phyloP scores from a whole-genome alignment of 2,888 invertebrate species.

The Dynastes grantii region DNA sequence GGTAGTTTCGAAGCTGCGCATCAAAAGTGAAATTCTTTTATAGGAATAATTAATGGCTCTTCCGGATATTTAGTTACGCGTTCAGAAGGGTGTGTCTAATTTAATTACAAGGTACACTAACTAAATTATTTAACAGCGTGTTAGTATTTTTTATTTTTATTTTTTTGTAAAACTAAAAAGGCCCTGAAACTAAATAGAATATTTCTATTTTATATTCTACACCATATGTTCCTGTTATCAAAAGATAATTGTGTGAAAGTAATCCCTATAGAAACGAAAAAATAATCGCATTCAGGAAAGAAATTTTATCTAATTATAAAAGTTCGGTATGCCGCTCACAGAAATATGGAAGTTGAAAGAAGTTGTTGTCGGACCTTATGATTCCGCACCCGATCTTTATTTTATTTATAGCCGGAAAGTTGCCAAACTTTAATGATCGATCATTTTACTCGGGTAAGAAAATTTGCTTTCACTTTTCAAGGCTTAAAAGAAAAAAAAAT shows the following conservation, averaged over 20 bases:
- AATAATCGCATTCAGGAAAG: too few species aligned
- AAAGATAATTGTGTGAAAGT: background rate
- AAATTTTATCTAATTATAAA: conserved; percentile 14
- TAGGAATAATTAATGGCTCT: background rate
- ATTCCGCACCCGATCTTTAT: background rate
- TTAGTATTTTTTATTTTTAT: background rate
- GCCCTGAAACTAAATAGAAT: too few species aligned
- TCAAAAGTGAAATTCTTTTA: background rate
- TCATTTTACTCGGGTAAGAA: conserved; percentile 17
- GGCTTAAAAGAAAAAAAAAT: conserved; percentile 17
- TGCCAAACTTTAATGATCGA: conserved; percentile 34
- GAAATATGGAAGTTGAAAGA: conserved; percentile 10
- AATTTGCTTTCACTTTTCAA: background rate
- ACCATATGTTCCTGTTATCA: background rate
- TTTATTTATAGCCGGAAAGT: conserved; percentile 30
- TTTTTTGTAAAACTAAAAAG: too few species aligned
- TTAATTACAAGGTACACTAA: background rate
- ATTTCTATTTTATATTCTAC: background rate
- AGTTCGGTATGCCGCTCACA: background rate
- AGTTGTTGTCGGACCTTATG: conserved; percentile 3
- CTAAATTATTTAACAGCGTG: background rate
- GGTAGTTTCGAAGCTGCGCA: too few species aligned
- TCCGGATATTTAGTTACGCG: background rate
- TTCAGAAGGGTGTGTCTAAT: background rate
- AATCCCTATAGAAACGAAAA: background rate